Evolutionary conservation across 2,113 vertebrate species (phyloP).

Genomic region (Addax nasomaculatus): DNA sequence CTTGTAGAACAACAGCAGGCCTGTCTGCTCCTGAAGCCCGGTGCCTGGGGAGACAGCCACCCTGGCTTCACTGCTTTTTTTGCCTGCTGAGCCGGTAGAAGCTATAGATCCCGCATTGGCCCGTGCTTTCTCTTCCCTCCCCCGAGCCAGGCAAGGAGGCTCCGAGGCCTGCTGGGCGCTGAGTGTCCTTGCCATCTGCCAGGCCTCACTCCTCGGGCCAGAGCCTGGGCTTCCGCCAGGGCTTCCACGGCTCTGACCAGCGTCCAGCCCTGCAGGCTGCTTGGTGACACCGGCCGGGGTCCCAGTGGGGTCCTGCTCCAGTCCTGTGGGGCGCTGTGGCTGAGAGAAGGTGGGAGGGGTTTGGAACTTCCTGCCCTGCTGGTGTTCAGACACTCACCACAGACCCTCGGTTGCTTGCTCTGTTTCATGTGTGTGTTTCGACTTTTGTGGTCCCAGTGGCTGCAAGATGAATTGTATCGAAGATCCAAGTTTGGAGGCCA

Average conservation of each 20-base stretch:
- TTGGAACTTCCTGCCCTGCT: not conserved
- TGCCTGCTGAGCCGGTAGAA: not conserved
- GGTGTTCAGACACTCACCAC: not conserved
- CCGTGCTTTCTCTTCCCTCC: not conserved
- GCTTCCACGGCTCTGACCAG: constrained; percentile 19
- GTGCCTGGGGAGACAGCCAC: not conserved
- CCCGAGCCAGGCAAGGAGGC: not conserved
- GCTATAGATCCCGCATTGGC: not conserved
- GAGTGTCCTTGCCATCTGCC: constrained; percentile 67
- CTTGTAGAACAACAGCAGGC: not conserved
- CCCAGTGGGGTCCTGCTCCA: not conserved
- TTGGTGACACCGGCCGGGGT: not conserved
- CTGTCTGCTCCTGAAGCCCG: not conserved
- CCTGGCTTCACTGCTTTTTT: not conserved
- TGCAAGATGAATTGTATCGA: not conserved
- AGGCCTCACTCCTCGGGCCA: not conserved
- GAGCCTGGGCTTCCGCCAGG: constrained; percentile 59
- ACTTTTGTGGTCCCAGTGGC: not conserved
- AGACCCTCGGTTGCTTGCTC: not conserved
- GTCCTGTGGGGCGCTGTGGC: not conserved
- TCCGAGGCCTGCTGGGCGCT: constrained; percentile 42
- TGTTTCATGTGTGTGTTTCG: not conserved
- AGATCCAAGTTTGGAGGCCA: not conserved
- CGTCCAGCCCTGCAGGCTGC: not conserved
- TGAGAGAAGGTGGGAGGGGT: not conserved